A percentile compares a stretch with the other conserved stretches of the same genome.
phyloP scores from a whole-genome alignment of 2,113 vertebrate genomes.

The Alouatta palliata region DNA sequence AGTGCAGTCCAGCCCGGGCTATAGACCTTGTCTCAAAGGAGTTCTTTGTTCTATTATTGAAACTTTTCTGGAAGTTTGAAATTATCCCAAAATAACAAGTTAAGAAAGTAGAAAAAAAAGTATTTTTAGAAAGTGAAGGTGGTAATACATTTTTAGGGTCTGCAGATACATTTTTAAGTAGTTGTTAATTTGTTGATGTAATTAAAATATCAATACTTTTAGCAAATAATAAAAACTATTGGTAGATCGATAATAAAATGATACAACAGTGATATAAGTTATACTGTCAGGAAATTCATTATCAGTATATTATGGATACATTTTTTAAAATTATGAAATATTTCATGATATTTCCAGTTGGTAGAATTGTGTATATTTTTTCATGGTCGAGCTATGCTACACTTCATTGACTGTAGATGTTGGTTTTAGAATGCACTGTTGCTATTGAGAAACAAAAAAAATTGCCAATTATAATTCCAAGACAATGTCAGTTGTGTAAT shows the following conservation, averaged over 20 bases:
- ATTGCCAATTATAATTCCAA: background rate
- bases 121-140: background rate
- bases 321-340: background rate
- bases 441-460: background rate
- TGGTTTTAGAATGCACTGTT: background rate
- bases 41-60: background rate
- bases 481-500: background rate
- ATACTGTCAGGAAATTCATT: background rate
- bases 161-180: background rate
- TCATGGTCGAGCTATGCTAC: background rate
- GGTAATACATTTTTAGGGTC: background rate
- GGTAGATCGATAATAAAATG: background rate
- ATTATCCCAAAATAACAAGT: background rate
- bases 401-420: background rate
- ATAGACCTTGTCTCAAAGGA: too few species aligned
- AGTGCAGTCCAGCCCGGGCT: too few species aligned
- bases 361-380: slow-evolving; percentile 1
- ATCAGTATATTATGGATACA: background rate
- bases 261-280: background rate
- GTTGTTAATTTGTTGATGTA: background rate
- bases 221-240: background rate
- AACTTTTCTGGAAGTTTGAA: background rate
- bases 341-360: background rate
- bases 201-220: slow-evolving; percentile 1
- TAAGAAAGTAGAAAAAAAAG: background rate